phyloP scores from a whole-genome alignment of 2,888 invertebrate genomes.

The Melipona beecheii region DNA sequence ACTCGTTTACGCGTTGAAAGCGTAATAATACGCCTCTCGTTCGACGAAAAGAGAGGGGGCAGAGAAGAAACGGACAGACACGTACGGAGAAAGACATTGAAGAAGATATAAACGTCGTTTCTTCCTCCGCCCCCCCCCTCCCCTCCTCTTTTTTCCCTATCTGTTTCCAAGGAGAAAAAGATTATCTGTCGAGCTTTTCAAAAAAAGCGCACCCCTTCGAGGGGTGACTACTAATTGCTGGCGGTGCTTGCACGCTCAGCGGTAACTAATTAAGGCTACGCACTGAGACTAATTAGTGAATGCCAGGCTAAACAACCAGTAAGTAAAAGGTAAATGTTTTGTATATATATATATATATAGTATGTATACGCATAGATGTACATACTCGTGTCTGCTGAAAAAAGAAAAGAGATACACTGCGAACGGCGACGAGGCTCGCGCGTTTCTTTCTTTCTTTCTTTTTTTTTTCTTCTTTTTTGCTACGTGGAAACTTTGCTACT shows the following conservation, averaged over 20 bases:
- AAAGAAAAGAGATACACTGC: constrained; percentile 30
- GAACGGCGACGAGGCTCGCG: constrained; percentile 62
- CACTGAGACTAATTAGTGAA: constrained; percentile 76
- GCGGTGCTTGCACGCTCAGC: constrained; percentile 80
- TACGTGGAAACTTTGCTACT: neutral
- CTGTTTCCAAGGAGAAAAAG: constrained; percentile 36
- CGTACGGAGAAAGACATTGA: neutral
- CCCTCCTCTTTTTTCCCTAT: constrained; percentile 1
- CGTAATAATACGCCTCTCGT: neutral
- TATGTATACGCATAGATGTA: constrained; percentile 41
- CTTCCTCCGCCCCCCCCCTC: constrained; percentile 11
- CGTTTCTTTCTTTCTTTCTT: neutral
- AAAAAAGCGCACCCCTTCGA: constrained; percentile 61
- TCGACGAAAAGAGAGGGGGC: neutral
- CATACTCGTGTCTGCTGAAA: constrained; percentile 41
- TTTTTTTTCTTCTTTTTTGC: neutral
- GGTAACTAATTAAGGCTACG: constrained; percentile 81
- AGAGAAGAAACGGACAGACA: neutral
- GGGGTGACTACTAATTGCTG: constrained; percentile 71
- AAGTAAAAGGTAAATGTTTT: constrained; percentile 64
- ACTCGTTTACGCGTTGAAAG: constrained; percentile 9
- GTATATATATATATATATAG: constrained; percentile 52
- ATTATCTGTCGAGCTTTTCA: constrained; percentile 56
- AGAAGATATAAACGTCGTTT: constrained; percentile 14
- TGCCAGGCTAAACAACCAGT: constrained; percentile 71